Evolutionary conservation across 2,797 vertebrate species (phyloP), one percentile per base, ranked within the genome.

Genomic region (Sebastiscus tertius): DNA sequence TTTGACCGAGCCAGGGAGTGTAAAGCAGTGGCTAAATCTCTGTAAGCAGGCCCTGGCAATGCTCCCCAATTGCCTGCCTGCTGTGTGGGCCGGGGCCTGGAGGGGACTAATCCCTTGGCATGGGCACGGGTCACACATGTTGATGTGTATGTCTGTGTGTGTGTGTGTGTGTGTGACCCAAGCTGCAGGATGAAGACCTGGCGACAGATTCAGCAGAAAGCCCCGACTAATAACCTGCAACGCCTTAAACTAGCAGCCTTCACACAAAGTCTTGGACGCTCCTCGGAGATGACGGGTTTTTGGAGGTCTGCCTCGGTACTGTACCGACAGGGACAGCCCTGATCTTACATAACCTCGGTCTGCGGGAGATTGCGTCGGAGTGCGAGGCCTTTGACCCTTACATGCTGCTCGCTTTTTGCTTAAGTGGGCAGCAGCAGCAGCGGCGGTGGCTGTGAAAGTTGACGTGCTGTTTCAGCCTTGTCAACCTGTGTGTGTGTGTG

Each of bases 21-120:
- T 92, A 92, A 82, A 89, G 88, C 90, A 87, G 83, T 36, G 75
- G 85, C 87, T 94, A 95, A 95, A 93, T 89, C 92, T 93, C 85
- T 85, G 86, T 94, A 94, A 95, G 93, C 90, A 90, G 90, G 83
- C 86, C 79, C 88, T 95, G 94, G 91, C 93, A 81, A 36, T 66
- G 79, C 77, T 91, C 77, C 87, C 90, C 82, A 72, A 85, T 89
- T 90, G 92, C 88, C 89, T 83, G 87, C 86, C 89, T 87, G 84
- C 92, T 82, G 85, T 79, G 88, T 78, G 85, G 89, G 87, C 79
- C 73, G 68, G 65, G 90, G 85, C 87, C 91, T 80, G 88, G 79
- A 83, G 79, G 82, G 87, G 75, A 83, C 67, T 95, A 95, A 94
- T 94, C 92, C 87, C 83, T 77, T 91, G 90, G 90, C 89, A 80